Evolutionary conservation across 2,797 vertebrate species (phyloP).

Genomic region (Scarus forsteni): DNA sequence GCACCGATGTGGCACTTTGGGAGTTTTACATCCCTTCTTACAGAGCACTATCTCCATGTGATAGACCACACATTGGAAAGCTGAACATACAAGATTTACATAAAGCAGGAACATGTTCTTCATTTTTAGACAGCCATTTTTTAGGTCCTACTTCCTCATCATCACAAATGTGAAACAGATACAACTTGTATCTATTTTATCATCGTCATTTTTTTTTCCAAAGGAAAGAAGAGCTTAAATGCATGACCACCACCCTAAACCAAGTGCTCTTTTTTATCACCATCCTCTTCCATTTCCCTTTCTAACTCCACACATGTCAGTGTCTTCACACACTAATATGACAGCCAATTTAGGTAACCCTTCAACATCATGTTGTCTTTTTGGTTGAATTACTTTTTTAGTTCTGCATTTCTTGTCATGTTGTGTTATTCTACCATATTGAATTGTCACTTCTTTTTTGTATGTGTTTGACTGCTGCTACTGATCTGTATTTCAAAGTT

Average conservation of each 20-base stretch:
- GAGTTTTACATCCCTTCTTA: constrained; percentile 6
- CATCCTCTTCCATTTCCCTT: constrained; percentile 48
- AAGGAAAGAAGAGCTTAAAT: constrained; percentile 44
- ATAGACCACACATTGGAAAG: constrained; percentile 53
- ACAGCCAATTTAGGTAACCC: constrained; percentile 56
- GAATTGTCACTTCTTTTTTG: constrained; percentile 62
- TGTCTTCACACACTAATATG: constrained; percentile 62
- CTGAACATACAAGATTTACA: constrained; percentile 40
- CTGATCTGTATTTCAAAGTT: constrained; percentile 11
- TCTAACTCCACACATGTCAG: constrained; percentile 60
- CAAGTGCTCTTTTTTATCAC: constrained; percentile 46
- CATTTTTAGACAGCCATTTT: constrained; percentile 64
- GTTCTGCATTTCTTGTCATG: constrained; percentile 68
- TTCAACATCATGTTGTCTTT: constrained; percentile 53
- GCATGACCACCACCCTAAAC: constrained; percentile 44
- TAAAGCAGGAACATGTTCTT: constrained; percentile 56
- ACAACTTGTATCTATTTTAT: constrained; percentile 62
- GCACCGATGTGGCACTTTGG: constrained; percentile 32
- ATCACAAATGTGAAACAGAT: constrained; percentile 57
- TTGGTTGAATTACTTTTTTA: constrained; percentile 44
- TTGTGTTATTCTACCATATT: constrained; percentile 68
- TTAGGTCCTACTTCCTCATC: constrained; percentile 66
- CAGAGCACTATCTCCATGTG: constrained; percentile 20
- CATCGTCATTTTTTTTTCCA: constrained; percentile 43
- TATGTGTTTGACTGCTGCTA: constrained; percentile 47